Conservation (phyloP, 2,888 invertebrate species). For the Drosophila pseudotakahashii region DNA sequence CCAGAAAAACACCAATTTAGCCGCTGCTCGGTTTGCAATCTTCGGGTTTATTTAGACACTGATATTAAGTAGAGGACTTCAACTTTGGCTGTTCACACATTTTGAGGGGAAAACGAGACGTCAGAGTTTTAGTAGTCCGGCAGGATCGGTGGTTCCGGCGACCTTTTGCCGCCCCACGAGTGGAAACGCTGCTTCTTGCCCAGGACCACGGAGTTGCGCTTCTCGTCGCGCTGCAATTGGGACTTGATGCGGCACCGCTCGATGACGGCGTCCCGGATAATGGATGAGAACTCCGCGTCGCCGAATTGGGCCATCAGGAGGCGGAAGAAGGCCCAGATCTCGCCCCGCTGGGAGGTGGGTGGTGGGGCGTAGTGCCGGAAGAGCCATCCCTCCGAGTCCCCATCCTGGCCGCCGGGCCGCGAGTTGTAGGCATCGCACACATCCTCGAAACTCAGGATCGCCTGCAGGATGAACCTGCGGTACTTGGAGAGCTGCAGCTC, state of each 20-base stretch:
- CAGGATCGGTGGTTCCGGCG: constrained; percentile 46
- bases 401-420: constrained; percentile 49
- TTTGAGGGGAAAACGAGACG: constrained; percentile 46
- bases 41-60: constrained; percentile 59
- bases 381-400: constrained; percentile 46
- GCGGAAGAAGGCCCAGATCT: constrained; percentile 83
- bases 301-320: constrained; percentile 82
- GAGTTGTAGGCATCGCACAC: constrained; percentile 81
- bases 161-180: constrained; percentile 84
- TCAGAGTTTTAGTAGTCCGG: constrained; percentile 36
- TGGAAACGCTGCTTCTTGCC: constrained; percentile 84
- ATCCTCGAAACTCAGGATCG: constrained; percentile 82
- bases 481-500: constrained; percentile 82
- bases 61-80: constrained; percentile 48
- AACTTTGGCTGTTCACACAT: constrained; percentile 64
- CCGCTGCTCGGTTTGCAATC: constrained; percentile 40
- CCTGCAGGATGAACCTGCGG: constrained; percentile 80
- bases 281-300: constrained; percentile 79
- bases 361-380: constrained; percentile 76
- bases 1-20: neutral
- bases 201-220: constrained; percentile 81
- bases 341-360: constrained; percentile 74
- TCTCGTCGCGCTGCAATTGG: constrained; percentile 78
- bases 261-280: constrained; percentile 80
- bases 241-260: constrained; percentile 81